These are phyloP conservation scores for Alaudala cheleensis DNA, from an alignment of 2,113 vertebrate species.

Conservation along the genomic window DNA sequence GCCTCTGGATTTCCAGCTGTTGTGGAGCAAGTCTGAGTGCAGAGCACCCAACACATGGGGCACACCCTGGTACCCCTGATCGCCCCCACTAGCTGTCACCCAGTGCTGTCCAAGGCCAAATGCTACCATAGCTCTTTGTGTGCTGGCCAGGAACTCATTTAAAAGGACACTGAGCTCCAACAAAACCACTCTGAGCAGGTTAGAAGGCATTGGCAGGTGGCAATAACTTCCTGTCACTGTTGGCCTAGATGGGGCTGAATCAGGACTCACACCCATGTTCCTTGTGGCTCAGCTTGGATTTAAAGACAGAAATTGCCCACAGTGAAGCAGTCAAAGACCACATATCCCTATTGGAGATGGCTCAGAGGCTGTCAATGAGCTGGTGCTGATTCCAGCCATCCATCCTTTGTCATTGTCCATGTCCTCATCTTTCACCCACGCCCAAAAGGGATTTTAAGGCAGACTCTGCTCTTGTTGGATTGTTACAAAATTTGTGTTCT, in stretches of 20 bases:
- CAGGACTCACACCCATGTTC: neutral
- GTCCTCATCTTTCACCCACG: neutral
- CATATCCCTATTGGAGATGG: rapidly evolving
- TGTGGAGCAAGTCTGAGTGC: neutral
- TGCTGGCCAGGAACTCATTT: neutral
- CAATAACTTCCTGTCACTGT: neutral
- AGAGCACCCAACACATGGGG: neutral
- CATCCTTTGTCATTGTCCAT: neutral
- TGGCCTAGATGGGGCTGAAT: neutral
- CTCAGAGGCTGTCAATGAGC: neutral
- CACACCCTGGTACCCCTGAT: neutral
- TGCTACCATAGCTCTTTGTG: neutral
- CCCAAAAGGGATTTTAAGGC: neutral
- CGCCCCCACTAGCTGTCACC: neutral
- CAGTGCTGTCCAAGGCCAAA: neutral
- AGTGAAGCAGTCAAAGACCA: neutral
- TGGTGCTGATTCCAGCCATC: neutral
- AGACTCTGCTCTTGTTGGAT: neutral
- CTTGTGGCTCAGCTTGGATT: neutral
- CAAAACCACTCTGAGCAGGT: neutral
- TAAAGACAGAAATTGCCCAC: neutral
- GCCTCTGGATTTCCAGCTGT: neutral
- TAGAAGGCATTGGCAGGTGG: neutral
- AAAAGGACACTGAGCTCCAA: neutral
- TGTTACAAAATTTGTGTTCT: neutral